Percentiles rank a stretch among this genome's conserved stretches.
phyloP scores from a whole-genome alignment of 2,113 vertebrate species.

The Epinephelus fuscoguttatus region DNA sequence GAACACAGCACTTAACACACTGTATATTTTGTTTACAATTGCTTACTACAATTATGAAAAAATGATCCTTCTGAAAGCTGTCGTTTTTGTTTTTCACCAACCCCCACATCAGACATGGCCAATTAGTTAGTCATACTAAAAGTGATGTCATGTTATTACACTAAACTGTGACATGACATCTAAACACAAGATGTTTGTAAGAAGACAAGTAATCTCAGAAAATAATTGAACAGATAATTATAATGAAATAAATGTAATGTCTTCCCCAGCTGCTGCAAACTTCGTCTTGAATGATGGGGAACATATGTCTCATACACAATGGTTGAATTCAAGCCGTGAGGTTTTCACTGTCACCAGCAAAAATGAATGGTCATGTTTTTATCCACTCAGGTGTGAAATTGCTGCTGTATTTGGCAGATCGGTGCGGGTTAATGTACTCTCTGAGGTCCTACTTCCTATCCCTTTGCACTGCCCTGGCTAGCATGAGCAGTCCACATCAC shows the following conservation, averaged over 20 bases:
- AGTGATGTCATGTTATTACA: conserved; percentile 6
- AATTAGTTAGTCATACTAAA: conserved; percentile 29
- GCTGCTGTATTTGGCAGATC: conserved; percentile 80
- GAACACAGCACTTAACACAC: too few species aligned
- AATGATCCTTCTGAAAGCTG: conserved; percentile 6
- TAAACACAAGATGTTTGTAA: conserved; percentile 8
- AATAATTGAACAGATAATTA: conserved; percentile 46
- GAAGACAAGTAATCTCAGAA: conserved; percentile 35
- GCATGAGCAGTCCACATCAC: conserved; percentile 26
- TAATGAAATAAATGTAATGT: conserved; percentile 44
- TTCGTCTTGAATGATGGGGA: conserved; percentile 51
- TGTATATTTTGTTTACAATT: conserved; percentile 1
- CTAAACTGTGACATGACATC: conserved; percentile 27
- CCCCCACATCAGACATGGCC: conserved; percentile 28
- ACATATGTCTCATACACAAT: conserved; percentile 49
- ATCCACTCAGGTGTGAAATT: conserved; percentile 83
- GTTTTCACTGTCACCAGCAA: conserved; percentile 68
- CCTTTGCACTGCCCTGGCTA: conserved; percentile 30
- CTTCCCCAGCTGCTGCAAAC: conserved; percentile 18
- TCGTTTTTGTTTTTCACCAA: conserved; percentile 27
- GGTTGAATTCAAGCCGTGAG: conserved; percentile 59
- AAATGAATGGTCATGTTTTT: conserved; percentile 81
- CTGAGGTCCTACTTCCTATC: conserved; percentile 52
- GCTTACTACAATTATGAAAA: conserved; percentile 8
- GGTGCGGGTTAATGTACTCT: conserved; percentile 78